These are phyloP conservation scores for Raja brachyura DNA, from an alignment of 2,113 vertebrate species.

Conservation along the genomic window DNA sequence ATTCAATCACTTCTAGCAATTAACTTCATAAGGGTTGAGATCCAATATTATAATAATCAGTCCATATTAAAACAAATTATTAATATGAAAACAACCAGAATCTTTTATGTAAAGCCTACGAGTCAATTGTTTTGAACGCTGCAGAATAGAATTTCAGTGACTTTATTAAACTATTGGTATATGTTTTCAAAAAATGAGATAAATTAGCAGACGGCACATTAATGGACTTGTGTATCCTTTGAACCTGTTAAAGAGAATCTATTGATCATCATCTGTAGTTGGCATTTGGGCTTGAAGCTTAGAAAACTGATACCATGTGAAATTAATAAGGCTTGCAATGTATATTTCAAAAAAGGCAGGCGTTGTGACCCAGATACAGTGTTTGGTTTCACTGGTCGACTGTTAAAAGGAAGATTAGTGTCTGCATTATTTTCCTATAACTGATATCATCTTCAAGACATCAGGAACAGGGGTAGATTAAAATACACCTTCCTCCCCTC, in stretches of 20 bases:
- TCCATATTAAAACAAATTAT: background rate
- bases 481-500: background rate
- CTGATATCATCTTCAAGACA: constrained; percentile 23
- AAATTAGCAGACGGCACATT: background rate
- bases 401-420: constrained; percentile 21
- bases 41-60: background rate
- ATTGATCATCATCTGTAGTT: background rate
- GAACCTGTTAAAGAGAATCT: background rate
- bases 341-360: background rate
- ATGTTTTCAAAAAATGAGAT: background rate
- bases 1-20: background rate
- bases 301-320: constrained; percentile 5
- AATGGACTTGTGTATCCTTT: background rate
- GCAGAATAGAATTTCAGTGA: background rate
- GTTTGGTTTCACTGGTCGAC: constrained; percentile 29
- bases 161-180: background rate
- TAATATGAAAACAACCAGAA: background rate
- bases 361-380: background rate
- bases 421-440: background rate
- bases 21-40: background rate
- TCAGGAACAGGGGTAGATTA: background rate
- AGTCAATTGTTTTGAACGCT: background rate
- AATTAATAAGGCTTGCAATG: background rate
- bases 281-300: background rate
- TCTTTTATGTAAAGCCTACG: no score